phyloP scores from a whole-genome alignment of 2,797 vertebrate genomes.

The Florisuga fusca region DNA sequence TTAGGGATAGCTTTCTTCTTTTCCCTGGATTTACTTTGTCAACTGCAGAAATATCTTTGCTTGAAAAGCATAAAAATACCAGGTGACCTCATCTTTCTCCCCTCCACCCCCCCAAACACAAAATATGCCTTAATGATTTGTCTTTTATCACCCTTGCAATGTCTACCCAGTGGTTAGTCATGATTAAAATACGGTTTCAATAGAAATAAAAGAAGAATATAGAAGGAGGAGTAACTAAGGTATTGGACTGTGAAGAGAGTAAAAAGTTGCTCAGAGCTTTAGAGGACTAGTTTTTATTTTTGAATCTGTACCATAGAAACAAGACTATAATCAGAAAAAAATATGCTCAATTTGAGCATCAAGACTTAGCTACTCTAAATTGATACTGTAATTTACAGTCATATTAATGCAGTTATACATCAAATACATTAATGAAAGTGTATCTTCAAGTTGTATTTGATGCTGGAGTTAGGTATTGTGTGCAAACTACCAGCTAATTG shows the following conservation, averaged over 20 bases:
- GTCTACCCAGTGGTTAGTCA: not conserved
- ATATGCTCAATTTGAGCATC: too few relatives aligned
- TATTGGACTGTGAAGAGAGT: not conserved
- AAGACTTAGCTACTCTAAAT: too few relatives aligned
- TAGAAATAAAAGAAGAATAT: not conserved
- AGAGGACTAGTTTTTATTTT: not conserved
- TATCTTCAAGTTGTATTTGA: not conserved
- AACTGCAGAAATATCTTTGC: not conserved
- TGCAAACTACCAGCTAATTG: not conserved
- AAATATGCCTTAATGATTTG: not conserved
- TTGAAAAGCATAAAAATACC: not conserved
- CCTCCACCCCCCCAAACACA: fast-evolving
- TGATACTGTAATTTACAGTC: not conserved
- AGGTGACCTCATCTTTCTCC: not conserved
- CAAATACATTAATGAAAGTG: not conserved
- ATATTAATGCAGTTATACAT: not conserved
- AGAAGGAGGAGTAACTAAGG: not conserved
- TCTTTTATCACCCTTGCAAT: not conserved
- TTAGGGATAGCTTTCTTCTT: not conserved
- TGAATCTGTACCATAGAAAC: not conserved
- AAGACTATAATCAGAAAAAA: not conserved
- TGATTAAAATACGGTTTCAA: not conserved
- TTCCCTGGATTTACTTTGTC: not conserved
- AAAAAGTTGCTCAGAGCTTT: not conserved
- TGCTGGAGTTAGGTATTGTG: not conserved